Conservation (phyloP, 2,888 invertebrate species). For the Carcina quercana region DNA sequence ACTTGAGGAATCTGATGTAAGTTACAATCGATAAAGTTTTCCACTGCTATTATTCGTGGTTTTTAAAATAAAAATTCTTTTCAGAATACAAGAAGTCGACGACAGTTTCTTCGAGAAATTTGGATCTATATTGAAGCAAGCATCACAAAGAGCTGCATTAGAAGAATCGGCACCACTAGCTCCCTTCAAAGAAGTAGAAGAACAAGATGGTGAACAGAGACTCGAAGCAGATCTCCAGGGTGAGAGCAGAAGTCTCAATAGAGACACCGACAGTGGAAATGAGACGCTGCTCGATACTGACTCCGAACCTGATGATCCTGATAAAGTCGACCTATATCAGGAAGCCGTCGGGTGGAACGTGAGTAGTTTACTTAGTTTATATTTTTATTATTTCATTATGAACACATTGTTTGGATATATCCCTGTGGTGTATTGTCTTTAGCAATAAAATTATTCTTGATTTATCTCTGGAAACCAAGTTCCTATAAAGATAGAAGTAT, state of each 20-base stretch:
- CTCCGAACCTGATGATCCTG: conserved; percentile 78
- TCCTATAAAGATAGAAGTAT: too few species aligned
- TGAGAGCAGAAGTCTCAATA: conserved; percentile 45
- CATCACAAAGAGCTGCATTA: conserved; percentile 72
- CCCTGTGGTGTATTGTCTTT: too few species aligned
- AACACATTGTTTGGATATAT: too few species aligned
- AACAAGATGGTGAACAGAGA: conserved; percentile 55
- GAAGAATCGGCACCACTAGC: conserved; percentile 73
- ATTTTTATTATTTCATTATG: too few species aligned
- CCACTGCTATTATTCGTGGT: too few species aligned
- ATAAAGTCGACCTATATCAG: conserved; percentile 76
- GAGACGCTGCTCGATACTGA: conserved; percentile 77
- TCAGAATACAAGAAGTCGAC: conserved; percentile 86
- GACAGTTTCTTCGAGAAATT: conserved; percentile 90
- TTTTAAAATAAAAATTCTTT: too few species aligned
- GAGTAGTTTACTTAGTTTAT: conserved; percentile 68
- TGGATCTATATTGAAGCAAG: conserved; percentile 81
- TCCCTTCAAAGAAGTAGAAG: conserved; percentile 59
- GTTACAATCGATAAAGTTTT: too few species aligned
- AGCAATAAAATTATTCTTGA: too few species aligned
- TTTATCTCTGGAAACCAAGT: too few species aligned
- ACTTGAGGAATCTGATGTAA: too few species aligned
- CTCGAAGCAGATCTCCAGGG: conserved; percentile 41
- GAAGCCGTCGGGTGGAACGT: conserved; percentile 84
- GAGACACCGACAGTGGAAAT: conserved; percentile 67